Base-by-base conservation (phyloP, 2,113 vertebrate genomes). In the Willisornis vidua region DNA sequence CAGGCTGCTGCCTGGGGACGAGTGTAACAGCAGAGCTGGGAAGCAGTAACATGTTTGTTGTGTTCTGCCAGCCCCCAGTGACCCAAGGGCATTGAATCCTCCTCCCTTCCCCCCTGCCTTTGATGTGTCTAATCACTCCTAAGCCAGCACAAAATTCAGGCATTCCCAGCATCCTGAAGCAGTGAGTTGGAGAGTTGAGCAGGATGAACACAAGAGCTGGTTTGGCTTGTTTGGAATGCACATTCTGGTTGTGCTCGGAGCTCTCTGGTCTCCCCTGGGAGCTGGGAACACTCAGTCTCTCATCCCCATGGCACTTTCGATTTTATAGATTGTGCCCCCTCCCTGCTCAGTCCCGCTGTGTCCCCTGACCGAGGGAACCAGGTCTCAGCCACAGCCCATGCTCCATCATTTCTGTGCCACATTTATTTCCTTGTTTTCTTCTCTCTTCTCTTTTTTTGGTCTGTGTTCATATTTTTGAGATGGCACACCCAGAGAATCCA, bases 241-340 rank as follows among this genome's bases (percentile, higher is more conserved):
- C 28, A 2, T 11, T 51, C 39, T 90, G 66, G 19, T 13, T 55
- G 63, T 67, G 35, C n/a, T 71, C 62, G 33, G 45, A 15, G 29
- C 20, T 82, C 16, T 62, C 55, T 33, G 0, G 14, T 51, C 17
- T 58, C 45, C 25, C 26, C 9, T 22, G 63, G 41, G 48, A 83
- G 61, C 17, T 41, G 62, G 4, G 57, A 85, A 9, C 28, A 5
- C 5, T 45, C 29, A n/a, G 35, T 12, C 23, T 76, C 45, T 77
- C 28, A 29, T 49, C 48, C 37, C 48, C 16, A 4, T 0, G 0
- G 35, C 26, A 1, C 26, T 79, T 88, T 18, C 0, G 1, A 15
- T 82, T 93, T 90, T 68, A 65, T 31, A 8, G 41, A 6, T 85
- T 51, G 39, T 78, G 22, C 18, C 29, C 6, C 28, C 54, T 75